Percentiles rank a stretch among this genome's conserved stretches.
Conservation (phyloP, 1,140 invertebrate species). For the Sitobion miscanthi region DNA sequence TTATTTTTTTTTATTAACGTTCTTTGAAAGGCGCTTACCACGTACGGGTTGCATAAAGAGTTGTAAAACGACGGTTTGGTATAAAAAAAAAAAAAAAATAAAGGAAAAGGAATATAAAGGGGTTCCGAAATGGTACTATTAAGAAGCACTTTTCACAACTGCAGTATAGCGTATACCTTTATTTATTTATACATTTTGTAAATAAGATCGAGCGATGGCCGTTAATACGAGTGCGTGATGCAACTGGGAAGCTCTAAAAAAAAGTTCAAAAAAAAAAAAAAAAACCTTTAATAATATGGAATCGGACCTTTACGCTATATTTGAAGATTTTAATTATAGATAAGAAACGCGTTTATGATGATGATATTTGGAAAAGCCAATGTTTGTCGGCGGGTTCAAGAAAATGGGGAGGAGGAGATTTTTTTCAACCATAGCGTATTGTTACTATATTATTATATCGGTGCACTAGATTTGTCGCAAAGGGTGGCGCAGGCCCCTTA, state of each 20-base stretch:
- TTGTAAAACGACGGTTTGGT: neutral
- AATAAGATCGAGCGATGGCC: conserved; percentile 41
- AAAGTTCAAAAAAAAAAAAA: neutral
- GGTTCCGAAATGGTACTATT: conserved; percentile 38
- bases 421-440: conserved; percentile 27
- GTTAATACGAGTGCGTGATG: conserved; percentile 42
- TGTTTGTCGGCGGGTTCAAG: neutral
- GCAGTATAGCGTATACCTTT: neutral
- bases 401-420: neutral
- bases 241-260: conserved; percentile 28
- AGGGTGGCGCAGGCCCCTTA: neutral
- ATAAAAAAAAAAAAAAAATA: neutral
- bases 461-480: conserved; percentile 29
- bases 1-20: conserved; percentile 20
- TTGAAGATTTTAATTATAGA: conserved; percentile 57
- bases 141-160: conserved; percentile 18
- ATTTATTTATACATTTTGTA: conserved; percentile 46
- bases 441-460: conserved; percentile 28
- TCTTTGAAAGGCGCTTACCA: neutral
- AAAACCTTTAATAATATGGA: conserved; percentile 41
- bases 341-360: conserved; percentile 54
- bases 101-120: neutral
- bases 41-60: neutral
- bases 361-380: conserved; percentile 56
- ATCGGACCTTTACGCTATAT: conserved; percentile 54